Base-by-base conservation (phyloP, 2,888 invertebrate genomes). In the Helicoverpa assulta region DNA sequence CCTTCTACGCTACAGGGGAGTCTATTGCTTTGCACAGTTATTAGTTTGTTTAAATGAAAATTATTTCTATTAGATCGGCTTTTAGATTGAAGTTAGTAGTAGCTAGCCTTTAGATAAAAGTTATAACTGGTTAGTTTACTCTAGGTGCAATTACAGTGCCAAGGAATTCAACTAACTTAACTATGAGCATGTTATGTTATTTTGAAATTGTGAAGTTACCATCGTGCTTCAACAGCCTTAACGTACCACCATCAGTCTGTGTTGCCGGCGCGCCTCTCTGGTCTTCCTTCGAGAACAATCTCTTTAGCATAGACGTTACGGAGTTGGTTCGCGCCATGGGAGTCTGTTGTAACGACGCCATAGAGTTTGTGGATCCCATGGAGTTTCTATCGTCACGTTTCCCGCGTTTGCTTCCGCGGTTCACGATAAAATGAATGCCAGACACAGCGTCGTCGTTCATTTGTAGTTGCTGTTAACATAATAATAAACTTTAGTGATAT, bases 211-310 rank as follows among this genome's bases (percentile, higher is more conserved):
- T 73, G 60, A 54, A 73, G 66, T 65, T 77, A 73, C 63, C 63
- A 67, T 68, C 61, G 51, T 37, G 57, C 51, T 10, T 78, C 43
- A 78, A 73, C 57, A 61, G 64, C 58, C 64, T 73, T 72, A 69
- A 88, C 80, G 89, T 86, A 92, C 95, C 93, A 74, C 95, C 96
- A 67, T 96, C 96, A 0, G 96, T 95, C 84, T 96, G 96, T 21
- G 91, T 88, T 57, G 83, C 69, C 14, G 83, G 65, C 2, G 86
- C 78, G 51, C 88, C 86, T 47, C 95, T 96, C 67, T 92, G 93
- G 55, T 98, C 98, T 75, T 98, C 98, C 73, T 97, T 97, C 58
- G 97, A 98, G 86, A 98, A 97, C 63, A 98, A 94, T 76, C 98
- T 96, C 87, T 97, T 98, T 8, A 98, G 91, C 86, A 98, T 97